Evolutionary conservation across 2,797 vertebrate genomes (phyloP).

Genomic region (Glossophaga mutica): DNA sequence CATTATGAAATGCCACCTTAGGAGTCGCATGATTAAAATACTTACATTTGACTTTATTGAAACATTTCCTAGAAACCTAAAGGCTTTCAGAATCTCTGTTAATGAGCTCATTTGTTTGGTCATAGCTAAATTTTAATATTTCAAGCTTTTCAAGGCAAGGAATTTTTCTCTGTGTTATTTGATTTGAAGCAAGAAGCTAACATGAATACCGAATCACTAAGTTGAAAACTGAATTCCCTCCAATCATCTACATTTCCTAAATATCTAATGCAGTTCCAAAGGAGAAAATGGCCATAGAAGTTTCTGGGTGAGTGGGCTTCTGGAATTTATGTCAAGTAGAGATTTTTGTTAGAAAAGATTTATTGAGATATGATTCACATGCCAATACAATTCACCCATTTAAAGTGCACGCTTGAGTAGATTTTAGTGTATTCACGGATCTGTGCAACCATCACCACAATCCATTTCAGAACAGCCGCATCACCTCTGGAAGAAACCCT

Average conservation of each 20-base stretch:
- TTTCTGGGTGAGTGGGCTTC: neutral
- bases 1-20: neutral
- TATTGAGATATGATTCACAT: neutral
- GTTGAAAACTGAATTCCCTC: neutral
- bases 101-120: neutral
- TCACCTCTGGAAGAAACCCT: neutral
- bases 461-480: neutral
- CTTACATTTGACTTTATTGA: neutral
- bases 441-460: neutral
- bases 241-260: neutral
- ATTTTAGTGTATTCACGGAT: neutral
- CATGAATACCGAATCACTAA: neutral
- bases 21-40: neutral
- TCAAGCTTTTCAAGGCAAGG: conserved; percentile 1
- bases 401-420: neutral
- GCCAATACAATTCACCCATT: neutral
- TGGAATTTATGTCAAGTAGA: neutral
- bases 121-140: neutral
- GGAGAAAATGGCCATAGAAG: neutral
- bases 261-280: neutral
- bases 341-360: neutral
- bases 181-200: neutral
- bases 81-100: neutral
- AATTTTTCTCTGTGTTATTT: neutral
- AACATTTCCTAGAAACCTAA: neutral